Evolutionary conservation across 2,113 vertebrate species (phyloP).

Genomic region (Empidonax alnorum): DNA sequence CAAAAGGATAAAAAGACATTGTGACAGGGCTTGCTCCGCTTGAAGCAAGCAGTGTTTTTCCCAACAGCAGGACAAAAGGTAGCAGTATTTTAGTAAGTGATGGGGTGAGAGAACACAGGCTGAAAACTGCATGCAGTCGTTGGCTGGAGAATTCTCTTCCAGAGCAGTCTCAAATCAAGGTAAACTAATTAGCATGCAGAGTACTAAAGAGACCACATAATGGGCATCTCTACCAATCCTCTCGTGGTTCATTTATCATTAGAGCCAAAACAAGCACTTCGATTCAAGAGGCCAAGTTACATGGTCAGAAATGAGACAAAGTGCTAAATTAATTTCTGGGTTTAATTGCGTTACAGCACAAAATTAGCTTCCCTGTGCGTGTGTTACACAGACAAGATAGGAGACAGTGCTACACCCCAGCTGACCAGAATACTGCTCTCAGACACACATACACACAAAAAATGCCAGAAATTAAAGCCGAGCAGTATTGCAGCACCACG

Average conservation of each 20-base stretch:
- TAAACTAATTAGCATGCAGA: background rate
- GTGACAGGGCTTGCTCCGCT: background rate
- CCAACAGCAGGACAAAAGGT: background rate
- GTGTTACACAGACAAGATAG: background rate
- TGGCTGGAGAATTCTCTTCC: background rate
- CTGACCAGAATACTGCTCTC: background rate
- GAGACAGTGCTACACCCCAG: background rate
- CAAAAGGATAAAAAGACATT: background rate
- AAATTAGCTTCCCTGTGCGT: background rate
- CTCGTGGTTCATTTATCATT: background rate
- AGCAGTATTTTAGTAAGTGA: background rate
- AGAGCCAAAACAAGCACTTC: background rate
- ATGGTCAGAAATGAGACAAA: background rate
- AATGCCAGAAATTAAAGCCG: background rate
- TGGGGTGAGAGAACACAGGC: background rate
- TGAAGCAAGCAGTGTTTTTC: background rate
- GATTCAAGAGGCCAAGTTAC: background rate
- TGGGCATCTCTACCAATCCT: background rate
- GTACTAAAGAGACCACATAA: background rate
- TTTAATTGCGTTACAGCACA: background rate
- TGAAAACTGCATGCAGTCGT: background rate
- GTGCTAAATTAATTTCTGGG: background rate
- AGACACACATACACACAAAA: background rate
- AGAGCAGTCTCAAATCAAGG: background rate
- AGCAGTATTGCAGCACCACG: accelerated